Evolutionary conservation across 92 coral and sea anemone genomes (phyloP).

Genomic region (Porites divaricata): DNA sequence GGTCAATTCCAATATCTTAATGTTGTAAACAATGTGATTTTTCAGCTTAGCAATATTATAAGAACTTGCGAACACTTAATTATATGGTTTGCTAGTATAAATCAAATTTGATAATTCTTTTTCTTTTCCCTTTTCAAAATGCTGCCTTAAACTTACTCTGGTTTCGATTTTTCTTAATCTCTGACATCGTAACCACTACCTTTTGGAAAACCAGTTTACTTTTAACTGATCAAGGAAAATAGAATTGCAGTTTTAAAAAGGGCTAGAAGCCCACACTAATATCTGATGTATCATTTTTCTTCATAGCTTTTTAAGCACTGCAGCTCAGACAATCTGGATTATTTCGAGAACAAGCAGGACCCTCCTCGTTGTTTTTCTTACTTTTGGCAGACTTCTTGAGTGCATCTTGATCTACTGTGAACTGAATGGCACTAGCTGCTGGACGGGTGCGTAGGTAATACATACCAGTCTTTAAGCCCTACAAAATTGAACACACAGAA

Average conservation of each 20-base stretch:
- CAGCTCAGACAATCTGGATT: constrained; percentile 93
- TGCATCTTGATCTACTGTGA: constrained; percentile 92
- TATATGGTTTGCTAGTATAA: too few relatives aligned
- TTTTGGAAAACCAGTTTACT: too few relatives aligned
- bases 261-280: background rate
- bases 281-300: background rate
- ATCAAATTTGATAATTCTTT: too few relatives aligned
- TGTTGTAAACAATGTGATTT: too few relatives aligned
- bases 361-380: constrained; percentile 64
- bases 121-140: too few relatives aligned
- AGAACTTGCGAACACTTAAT: too few relatives aligned
- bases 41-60: too few relatives aligned
- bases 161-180: too few relatives aligned
- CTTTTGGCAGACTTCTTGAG: constrained; percentile 62
- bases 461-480: constrained; percentile 99
- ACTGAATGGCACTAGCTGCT: constrained; percentile 97
- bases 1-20: too few relatives aligned
- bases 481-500: background rate
- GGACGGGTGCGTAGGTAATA: constrained; percentile 95
- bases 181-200: too few relatives aligned
- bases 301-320: constrained; percentile 67
- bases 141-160: too few relatives aligned
- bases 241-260: background rate
- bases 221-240: background rate
- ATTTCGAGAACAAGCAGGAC: constrained; percentile 75